A percentile compares a stretch with the other conserved stretches of the same genome.
These are phyloP conservation scores for Gila robusta DNA, from an alignment of 2,797 vertebrate genomes.

Conservation along the genomic window DNA sequence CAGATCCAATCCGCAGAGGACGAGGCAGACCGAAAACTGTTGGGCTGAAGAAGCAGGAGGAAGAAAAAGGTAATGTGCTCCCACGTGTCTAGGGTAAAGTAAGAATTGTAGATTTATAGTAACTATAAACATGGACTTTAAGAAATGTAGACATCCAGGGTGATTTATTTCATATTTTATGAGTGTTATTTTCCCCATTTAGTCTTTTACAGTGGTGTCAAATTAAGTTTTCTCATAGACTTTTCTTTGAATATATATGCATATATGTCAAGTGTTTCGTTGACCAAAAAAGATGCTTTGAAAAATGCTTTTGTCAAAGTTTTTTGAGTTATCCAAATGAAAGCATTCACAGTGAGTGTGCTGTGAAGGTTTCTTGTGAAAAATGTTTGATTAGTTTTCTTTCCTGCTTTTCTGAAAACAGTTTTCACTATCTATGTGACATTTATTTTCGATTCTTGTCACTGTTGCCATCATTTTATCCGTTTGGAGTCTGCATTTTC, in stretches of 20 bases:
- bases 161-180: background rate
- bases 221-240: background rate
- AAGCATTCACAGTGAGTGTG: background rate
- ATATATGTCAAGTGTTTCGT: background rate
- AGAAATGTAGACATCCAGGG: background rate
- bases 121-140: background rate
- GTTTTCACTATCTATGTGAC: background rate
- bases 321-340: background rate
- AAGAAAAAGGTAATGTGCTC: slow-evolving; percentile 89
- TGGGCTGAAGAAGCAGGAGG: slow-evolving; percentile 92
- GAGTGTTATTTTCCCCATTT: background rate
- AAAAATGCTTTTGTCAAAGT: slow-evolving; percentile 10
- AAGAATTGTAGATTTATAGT: background rate
- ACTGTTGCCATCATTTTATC: background rate
- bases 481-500: background rate
- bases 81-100: background rate
- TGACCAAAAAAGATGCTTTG: background rate
- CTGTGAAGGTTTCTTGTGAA: background rate
- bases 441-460: background rate
- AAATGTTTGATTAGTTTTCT: slow-evolving; percentile 9
- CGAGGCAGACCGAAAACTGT: slow-evolving; percentile 92
- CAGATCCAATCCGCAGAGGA: slow-evolving; percentile 91
- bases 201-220: background rate
- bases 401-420: slow-evolving; percentile 15
- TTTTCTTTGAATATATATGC: background rate